Base-by-base conservation (phyloP, 2,888 invertebrate species). In the Eledona agricola region DNA sequence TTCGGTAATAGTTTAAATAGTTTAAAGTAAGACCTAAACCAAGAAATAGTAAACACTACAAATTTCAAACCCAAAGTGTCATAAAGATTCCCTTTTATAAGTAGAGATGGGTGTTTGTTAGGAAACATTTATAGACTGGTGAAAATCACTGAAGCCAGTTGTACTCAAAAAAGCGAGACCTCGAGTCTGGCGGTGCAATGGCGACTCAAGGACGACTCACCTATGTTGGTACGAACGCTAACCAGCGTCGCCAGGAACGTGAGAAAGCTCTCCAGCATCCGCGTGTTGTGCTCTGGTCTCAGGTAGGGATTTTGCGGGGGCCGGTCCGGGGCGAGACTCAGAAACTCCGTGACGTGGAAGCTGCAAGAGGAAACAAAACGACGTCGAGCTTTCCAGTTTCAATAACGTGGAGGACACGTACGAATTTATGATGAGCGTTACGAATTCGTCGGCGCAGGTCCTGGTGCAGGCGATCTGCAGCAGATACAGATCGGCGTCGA, bases 401-500 rank as follows among this genome's bases (percentile, higher is more conserved):
- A 4, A 29, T 10, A 12, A 12, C 29, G 42, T 5, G 4, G 7
- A 43, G n/a, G n/a, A n/a, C 25, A 77, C 81, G 80, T 73, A 93
- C 88, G 93, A 89, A 68, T 96, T 92, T 52, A 97, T 86, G 19
- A 95, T 87, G 67, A 90, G 91, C 62, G 88, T 86, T 23, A 97
- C 77, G 71, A 91, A 96, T 66, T 88, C 85, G 67, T 93, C 91
- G 0, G 28, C n/a, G 25, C 16, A 15, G 37, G 37, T 35, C 7
- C 51, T 17, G 10, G 92, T 91, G 19, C 93, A 92, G 77, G 95
- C 94, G 38, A 96, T 85, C 82, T 98, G 97, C 63, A 97, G 80
- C 70, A 97, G 86, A 78, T 93, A 97, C 60, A 98, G 81, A 79
- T 98, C 98, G 72, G 96, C 93, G 77, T 98, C 97, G 5, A 96